These are phyloP conservation scores for Vollenhovia emeryi DNA, from an alignment of 1,140 invertebrate species.

Conservation along the genomic window DNA sequence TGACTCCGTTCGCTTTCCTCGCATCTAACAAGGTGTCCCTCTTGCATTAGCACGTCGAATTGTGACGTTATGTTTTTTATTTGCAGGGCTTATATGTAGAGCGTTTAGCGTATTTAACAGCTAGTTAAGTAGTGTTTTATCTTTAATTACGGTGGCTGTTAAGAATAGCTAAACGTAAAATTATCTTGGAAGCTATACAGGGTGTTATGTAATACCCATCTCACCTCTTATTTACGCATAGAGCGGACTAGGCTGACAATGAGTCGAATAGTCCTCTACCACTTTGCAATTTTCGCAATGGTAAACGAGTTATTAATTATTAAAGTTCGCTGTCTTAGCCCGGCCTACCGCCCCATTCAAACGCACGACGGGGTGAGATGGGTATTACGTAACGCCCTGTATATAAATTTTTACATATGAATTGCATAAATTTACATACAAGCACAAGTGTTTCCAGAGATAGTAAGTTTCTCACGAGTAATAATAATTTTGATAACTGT, in stretches of 20 bases:
- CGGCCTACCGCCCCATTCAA: too few relatives aligned
- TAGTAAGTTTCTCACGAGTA: background rate
- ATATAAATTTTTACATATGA: background rate
- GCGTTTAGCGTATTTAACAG: background rate
- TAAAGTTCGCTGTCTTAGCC: too few relatives aligned
- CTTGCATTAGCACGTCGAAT: background rate
- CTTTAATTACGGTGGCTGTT: background rate
- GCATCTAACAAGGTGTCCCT: background rate
- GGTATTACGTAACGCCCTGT: too few relatives aligned
- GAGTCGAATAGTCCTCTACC: too few relatives aligned
- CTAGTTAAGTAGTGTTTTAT: background rate
- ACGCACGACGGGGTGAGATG: too few relatives aligned
- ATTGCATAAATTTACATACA: background rate
- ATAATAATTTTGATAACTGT: background rate
- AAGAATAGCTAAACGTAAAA: background rate
- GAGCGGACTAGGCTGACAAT: too few relatives aligned
- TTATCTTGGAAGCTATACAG: background rate
- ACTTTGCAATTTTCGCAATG: too few relatives aligned
- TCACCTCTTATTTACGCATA: too few relatives aligned
- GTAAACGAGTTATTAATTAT: too few relatives aligned
- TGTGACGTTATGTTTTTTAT: background rate
- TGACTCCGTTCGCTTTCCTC: constrained; percentile 32
- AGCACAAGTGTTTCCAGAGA: background rate
- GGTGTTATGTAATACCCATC: too few relatives aligned
- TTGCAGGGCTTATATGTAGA: background rate